Base-by-base conservation (phyloP, 2,797 vertebrate species). In the Hoplostethus mediterraneus region DNA sequence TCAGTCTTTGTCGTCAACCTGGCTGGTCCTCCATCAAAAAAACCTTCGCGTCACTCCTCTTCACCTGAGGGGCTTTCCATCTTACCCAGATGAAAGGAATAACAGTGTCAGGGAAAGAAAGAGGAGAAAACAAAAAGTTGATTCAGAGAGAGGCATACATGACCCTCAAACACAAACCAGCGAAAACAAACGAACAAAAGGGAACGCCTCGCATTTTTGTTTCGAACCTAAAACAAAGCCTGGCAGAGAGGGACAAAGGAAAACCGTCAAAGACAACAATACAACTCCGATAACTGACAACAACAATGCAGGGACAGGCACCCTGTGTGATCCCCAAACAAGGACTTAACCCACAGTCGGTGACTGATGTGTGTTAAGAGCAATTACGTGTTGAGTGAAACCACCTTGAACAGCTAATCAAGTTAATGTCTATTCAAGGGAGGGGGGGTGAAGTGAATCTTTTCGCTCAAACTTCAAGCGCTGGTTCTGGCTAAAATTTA, bases 401-500 rank as follows among this genome's bases (percentile, higher is more conserved):
- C 67, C n/a, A 30, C 21, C 52, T 54, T 48, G 67, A 88, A 70
- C 63, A 60, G 30, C 36, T 63, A 63, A 82, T 79, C 11, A 72
- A 48, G 69, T 82, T 71, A 61, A 67, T 84, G 64, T 78, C 75
- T 67, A 76, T 78, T 77, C 30, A 63, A 30, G 47, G 11, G 16
- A 21, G 21, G 17, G 10, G 42, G 51, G 49, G 40, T 28, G 28
- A 42, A 48, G 1, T 28, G 51, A 74, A 63, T 31, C 8, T 38
- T 75, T 72, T 80, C 33, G 54, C 54, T 44, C 51, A 69, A 66
- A 85, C 48, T 62, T 71, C 47, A 72, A 80, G 21, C 11, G 51
- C 61, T 85, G 65, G 25, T 60, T 78, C 56, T 58, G 64, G 82
- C 61, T 88, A 90, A 89, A 84, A 54, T 87, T 91, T 82, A 81